Evolutionary conservation across 2,113 vertebrate genomes (phyloP).

Genomic region (Mustelus asterias): DNA sequence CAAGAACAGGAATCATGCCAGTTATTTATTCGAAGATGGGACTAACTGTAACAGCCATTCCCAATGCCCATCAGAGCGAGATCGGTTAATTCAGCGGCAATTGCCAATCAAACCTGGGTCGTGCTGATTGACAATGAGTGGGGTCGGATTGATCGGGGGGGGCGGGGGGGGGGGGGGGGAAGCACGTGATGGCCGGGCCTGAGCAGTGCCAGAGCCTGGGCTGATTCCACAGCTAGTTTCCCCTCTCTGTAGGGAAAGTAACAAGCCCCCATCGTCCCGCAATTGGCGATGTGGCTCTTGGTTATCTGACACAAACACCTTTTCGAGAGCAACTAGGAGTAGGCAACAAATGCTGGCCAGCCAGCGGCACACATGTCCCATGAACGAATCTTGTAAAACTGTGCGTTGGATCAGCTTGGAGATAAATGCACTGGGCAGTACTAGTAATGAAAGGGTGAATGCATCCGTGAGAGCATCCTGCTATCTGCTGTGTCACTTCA

Average conservation of each 20-base stretch:
- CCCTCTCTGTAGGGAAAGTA: background rate
- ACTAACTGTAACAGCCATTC: background rate
- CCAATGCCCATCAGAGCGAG: background rate
- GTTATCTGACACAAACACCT: too few relatives aligned
- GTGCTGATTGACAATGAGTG: background rate
- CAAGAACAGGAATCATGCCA: background rate
- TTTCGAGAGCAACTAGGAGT: too few relatives aligned
- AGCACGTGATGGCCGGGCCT: background rate
- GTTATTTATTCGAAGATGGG: background rate
- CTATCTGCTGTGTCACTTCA: too few relatives aligned
- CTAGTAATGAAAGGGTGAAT: background rate
- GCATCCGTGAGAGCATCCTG: background rate
- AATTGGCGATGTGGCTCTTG: background rate
- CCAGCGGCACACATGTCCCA: too few relatives aligned
- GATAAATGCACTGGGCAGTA: background rate
- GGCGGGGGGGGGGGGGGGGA: too few relatives aligned
- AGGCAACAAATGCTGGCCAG: too few relatives aligned
- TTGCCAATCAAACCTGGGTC: background rate
- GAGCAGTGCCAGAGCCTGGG: background rate
- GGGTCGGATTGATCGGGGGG: too few relatives aligned
- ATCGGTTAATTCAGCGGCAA: background rate
- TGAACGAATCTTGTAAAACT: too few relatives aligned
- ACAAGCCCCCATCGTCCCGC: background rate
- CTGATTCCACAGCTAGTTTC: background rate
- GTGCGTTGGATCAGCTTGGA: background rate